A percentile compares a stretch with the other conserved stretches of the same genome.
Conservation (phyloP, 1,140 invertebrate genomes). For the Ylistrum balloti region DNA sequence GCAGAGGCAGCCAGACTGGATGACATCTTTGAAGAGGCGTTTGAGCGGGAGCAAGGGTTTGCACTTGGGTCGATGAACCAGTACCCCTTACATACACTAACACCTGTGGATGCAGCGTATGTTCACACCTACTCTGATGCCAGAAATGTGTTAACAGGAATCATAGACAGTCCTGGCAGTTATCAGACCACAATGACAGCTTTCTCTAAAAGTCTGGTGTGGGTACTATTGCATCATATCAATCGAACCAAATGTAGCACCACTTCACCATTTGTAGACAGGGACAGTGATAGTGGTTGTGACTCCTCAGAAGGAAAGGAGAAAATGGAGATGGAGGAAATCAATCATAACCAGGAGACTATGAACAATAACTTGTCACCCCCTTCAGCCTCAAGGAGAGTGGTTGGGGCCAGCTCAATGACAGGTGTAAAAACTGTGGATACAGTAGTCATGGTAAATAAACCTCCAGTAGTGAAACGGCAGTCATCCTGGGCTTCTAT, state of each 20-base stretch:
- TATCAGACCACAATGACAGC: conserved; percentile 78
- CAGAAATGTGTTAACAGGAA: conserved; percentile 83
- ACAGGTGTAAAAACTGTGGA: background rate
- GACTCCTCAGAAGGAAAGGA: conserved; percentile 21
- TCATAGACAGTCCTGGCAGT: conserved; percentile 83
- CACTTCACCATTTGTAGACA: conserved; percentile 27
- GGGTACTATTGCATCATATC: conserved; percentile 82
- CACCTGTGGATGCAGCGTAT: conserved; percentile 75
- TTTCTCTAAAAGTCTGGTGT: conserved; percentile 82
- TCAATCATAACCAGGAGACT: conserved; percentile 54
- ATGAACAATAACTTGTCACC: conserved; percentile 54
- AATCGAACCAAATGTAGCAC: conserved; percentile 69
- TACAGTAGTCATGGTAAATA: background rate
- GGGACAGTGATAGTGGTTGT: background rate
- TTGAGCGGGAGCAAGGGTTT: conserved; percentile 70
- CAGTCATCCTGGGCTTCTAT: conserved; percentile 71
- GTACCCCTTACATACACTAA: conserved; percentile 79
- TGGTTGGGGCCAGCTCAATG: background rate
- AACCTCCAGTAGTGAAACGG: conserved; percentile 45
- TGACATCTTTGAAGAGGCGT: conserved; percentile 82
- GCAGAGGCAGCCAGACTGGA: conserved; percentile 84
- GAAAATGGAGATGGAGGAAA: conserved; percentile 53
- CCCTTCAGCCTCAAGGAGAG: background rate
- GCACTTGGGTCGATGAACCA: conserved; percentile 70
- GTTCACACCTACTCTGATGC: conserved; percentile 83